These are phyloP conservation scores for Trichoplusia ni DNA, from an alignment of 1,140 invertebrate genomes.

Conservation along the genomic window DNA sequence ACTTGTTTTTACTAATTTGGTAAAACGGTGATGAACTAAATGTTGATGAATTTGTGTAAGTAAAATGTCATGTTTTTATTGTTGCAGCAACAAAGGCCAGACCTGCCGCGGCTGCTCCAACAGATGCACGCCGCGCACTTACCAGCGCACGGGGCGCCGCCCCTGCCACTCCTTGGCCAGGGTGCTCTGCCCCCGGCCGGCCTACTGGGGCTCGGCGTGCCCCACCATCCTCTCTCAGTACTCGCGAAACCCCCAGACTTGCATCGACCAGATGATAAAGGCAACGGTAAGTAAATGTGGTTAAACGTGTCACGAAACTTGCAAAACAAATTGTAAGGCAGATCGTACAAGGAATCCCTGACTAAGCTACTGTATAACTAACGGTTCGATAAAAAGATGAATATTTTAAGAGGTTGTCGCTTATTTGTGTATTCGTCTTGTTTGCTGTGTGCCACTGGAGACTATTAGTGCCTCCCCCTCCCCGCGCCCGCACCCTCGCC, in stretches of 20 bases:
- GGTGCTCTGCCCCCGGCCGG: conserved; percentile 85
- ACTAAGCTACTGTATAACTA: conserved; percentile 29
- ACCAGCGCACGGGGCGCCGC: conserved; percentile 89
- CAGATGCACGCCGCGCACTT: conserved; percentile 96
- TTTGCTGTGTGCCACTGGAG: conserved; percentile 74
- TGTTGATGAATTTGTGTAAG: neutral
- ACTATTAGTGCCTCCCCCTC: conserved; percentile 69
- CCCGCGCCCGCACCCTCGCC: conserved; percentile 30
- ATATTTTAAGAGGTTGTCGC: conserved; percentile 72
- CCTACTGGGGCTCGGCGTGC: conserved; percentile 80
- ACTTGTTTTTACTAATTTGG: too few relatives aligned
- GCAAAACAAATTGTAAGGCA: neutral
- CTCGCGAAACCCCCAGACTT: conserved; percentile 86
- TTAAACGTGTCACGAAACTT: neutral
- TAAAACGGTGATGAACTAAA: too few relatives aligned
- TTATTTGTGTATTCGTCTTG: conserved; percentile 66
- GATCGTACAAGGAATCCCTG: neutral
- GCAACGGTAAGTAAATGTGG: conserved; percentile 83
- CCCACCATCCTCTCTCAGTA: conserved; percentile 85
- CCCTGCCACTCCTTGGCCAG: conserved; percentile 85
- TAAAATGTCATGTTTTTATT: conserved; percentile 23
- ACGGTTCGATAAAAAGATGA: conserved; percentile 68
- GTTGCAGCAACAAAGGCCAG: conserved; percentile 89
- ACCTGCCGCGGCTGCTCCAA: conserved; percentile 89
- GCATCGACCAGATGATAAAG: conserved; percentile 82